Percentiles rank a stretch among this genome's conserved stretches.
Evolutionary conservation across 2,888 invertebrate species (phyloP).

Genomic region (Cantharis nigra): DNA sequence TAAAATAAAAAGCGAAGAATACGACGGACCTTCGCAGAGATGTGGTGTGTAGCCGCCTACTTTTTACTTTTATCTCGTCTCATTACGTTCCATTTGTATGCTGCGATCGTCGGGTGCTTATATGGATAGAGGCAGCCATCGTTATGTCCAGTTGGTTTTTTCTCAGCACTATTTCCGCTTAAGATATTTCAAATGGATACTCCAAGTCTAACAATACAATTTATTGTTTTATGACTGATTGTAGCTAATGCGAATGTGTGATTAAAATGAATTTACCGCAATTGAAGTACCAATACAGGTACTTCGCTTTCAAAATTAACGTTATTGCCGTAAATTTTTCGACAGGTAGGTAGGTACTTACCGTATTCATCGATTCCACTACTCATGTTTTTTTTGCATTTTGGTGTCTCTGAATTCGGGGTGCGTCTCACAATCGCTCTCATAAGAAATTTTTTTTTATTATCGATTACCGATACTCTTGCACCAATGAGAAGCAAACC

Average conservation of each 20-base stretch:
- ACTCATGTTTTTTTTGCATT: background rate
- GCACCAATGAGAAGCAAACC: too few relatives aligned
- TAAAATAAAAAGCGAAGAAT: slow-evolving; percentile 21
- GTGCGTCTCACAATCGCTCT: background rate
- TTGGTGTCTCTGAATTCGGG: background rate
- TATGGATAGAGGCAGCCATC: slow-evolving; percentile 54
- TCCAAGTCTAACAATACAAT: slow-evolving; percentile 46
- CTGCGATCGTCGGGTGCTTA: slow-evolving; percentile 53
- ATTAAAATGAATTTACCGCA: slow-evolving; percentile 39
- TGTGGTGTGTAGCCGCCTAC: slow-evolving; percentile 49
- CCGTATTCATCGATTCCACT: background rate
- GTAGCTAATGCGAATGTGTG: slow-evolving; percentile 39
- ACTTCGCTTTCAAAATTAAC: background rate
- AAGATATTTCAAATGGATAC: slow-evolving; percentile 51
- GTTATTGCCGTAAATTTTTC: background rate
- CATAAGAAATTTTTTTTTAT: too few relatives aligned
- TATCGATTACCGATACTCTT: too few relatives aligned
- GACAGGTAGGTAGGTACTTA: background rate
- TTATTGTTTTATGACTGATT: slow-evolving; percentile 50
- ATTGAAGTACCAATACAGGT: background rate
- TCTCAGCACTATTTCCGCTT: slow-evolving; percentile 51
- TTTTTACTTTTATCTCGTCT: slow-evolving; percentile 53
- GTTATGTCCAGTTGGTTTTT: slow-evolving; percentile 51
- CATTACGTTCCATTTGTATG: slow-evolving; percentile 55
- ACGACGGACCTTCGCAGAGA: slow-evolving; percentile 27